phyloP scores from a whole-genome alignment of 2,797 vertebrate species.

The Danio tinwini region DNA sequence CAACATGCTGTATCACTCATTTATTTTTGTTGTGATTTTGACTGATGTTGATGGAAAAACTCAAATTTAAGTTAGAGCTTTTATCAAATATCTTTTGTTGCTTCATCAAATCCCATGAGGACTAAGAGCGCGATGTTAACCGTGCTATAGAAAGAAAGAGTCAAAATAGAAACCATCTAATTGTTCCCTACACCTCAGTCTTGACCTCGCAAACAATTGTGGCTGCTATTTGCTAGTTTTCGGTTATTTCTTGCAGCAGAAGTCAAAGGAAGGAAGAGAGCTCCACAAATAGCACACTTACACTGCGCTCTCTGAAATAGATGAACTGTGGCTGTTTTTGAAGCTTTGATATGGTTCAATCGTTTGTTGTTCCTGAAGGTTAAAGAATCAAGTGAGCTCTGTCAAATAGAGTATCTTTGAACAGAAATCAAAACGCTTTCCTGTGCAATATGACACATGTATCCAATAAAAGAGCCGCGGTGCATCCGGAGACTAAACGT shows the following conservation, averaged over 20 bases:
- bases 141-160: background rate
- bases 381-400: constrained; percentile 68
- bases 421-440: constrained; percentile 60
- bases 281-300: constrained; percentile 19
- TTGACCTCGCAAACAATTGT: constrained; percentile 9
- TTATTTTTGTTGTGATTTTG: background rate
- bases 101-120: background rate
- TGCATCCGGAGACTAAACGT: constrained; percentile 15
- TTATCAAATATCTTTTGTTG: background rate
- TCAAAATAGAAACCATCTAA: constrained; percentile 8
- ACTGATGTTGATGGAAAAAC: background rate
- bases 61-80: background rate
- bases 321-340: constrained; percentile 50
- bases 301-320: constrained; percentile 25
- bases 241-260: background rate
- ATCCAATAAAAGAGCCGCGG: constrained; percentile 42
- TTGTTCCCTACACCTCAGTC: background rate
- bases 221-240: constrained; percentile 5
- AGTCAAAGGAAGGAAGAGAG: constrained; percentile 23
- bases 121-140: background rate
- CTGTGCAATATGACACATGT: constrained; percentile 42
- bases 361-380: constrained; percentile 74
- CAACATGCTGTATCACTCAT: background rate
- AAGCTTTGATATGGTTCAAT: constrained; percentile 72
- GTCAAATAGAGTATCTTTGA: constrained; percentile 70